Evolutionary conservation across 2,888 invertebrate genomes (phyloP).

Genomic region (Dermolepida albohirtum): DNA sequence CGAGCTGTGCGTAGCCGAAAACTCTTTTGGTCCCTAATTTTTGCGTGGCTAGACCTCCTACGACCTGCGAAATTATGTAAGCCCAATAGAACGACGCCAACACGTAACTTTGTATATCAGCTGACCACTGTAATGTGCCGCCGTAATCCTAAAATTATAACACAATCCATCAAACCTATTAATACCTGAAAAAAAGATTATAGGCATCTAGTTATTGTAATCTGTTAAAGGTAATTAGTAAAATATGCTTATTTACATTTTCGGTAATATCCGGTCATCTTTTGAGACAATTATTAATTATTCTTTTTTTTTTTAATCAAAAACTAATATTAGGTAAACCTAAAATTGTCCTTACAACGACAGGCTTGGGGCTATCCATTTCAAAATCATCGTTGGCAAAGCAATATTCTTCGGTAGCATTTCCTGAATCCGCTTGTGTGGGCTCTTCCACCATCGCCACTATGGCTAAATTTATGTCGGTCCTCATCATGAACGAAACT

Average conservation of each 20-base stretch:
- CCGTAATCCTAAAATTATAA: constrained; percentile 61
- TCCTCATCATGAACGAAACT: constrained; percentile 82
- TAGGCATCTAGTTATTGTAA: no score
- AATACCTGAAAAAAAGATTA: no score
- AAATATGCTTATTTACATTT: no score
- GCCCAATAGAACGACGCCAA: constrained; percentile 80
- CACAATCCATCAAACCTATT: not conserved
- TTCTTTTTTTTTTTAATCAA: constrained; percentile 15
- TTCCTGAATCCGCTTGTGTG: constrained; percentile 49
- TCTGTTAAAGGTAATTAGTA: no score
- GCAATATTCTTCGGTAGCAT: constrained; percentile 50
- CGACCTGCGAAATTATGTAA: constrained; percentile 77
- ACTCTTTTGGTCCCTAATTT: constrained; percentile 78
- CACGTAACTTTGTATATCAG: constrained; percentile 73
- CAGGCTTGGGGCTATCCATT: constrained; percentile 16
- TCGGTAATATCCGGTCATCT: no score
- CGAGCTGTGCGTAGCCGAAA: constrained; percentile 76
- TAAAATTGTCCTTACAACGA: constrained; percentile 25
- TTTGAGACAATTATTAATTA: not conserved
- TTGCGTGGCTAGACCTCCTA: constrained; percentile 78
- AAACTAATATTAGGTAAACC: not conserved
- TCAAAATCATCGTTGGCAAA: constrained; percentile 18
- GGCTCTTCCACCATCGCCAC: constrained; percentile 73
- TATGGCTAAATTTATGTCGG: constrained; percentile 78
- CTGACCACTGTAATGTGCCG: constrained; percentile 75